phyloP scores from a whole-genome alignment of 1,140 invertebrate species.

The Callitettix versicolor region DNA sequence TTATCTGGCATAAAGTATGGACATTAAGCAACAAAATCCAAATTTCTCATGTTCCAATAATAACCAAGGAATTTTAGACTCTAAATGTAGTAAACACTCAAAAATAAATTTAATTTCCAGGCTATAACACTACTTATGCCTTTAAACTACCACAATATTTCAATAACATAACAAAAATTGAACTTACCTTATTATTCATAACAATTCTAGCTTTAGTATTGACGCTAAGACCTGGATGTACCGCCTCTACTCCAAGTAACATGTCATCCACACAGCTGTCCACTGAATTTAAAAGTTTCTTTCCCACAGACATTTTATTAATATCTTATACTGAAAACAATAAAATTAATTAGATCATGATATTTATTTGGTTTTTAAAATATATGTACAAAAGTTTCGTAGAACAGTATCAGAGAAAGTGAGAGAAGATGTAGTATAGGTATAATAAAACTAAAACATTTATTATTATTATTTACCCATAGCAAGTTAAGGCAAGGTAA shows the following conservation, averaged over 20 bases:
- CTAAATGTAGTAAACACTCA: not conserved
- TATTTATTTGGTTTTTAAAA: too few relatives aligned
- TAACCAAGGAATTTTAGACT: not conserved
- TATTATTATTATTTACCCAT: too few relatives aligned
- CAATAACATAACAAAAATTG: slow-evolving; percentile 13
- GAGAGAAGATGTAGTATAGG: too few relatives aligned
- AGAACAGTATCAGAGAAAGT: too few relatives aligned
- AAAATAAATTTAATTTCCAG: not conserved
- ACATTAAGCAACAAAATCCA: too few relatives aligned
- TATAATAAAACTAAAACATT: too few relatives aligned
- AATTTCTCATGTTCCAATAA: not conserved
- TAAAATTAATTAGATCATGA: too few relatives aligned
- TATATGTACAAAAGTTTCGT: too few relatives aligned
- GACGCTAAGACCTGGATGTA: slow-evolving; percentile 48
- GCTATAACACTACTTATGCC: slow-evolving; percentile 16
- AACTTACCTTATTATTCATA: slow-evolving; percentile 37
- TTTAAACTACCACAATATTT: slow-evolving; percentile 1
- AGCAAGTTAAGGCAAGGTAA: too few relatives aligned
- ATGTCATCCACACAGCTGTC: slow-evolving; percentile 56
- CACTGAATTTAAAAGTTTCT: slow-evolving; percentile 46
- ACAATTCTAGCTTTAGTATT: slow-evolving; percentile 50
- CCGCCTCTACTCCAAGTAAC: slow-evolving; percentile 48
- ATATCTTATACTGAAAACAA: too few relatives aligned
- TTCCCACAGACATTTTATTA: not conserved
- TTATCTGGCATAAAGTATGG: too few relatives aligned